Evolutionary conservation across 2,888 invertebrate species (phyloP).

Genomic region (Diarsia rubi): DNA sequence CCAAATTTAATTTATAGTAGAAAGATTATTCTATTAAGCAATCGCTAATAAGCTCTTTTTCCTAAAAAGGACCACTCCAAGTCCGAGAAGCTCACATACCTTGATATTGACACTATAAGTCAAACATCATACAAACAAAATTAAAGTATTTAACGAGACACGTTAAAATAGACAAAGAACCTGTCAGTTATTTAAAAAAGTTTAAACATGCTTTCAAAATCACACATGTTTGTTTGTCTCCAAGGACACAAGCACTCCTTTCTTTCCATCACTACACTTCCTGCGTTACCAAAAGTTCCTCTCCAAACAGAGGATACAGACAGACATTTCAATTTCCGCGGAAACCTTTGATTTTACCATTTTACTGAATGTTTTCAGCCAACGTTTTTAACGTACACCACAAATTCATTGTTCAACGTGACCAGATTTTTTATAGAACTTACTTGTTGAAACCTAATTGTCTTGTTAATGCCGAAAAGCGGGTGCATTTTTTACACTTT

Average conservation of each 20-base stretch:
- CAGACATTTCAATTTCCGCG: slow-evolving; percentile 51
- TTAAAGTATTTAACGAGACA: too few species aligned
- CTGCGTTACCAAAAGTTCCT: neutral
- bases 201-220: neutral
- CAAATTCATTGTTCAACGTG: slow-evolving; percentile 39
- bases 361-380: slow-evolving; percentile 31
- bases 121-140: too few species aligned
- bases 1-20: too few species aligned
- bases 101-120: too few species aligned
- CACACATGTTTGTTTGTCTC: neutral
- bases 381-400: slow-evolving; percentile 34
- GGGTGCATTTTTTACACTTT: neutral
- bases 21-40: too few species aligned
- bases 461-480: neutral
- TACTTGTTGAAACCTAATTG: slow-evolving; percentile 43
- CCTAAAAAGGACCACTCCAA: too few species aligned
- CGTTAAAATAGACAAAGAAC: too few species aligned
- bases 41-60: too few species aligned
- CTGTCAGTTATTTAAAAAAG: neutral
- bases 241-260: neutral
- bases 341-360: slow-evolving; percentile 30
- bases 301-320: slow-evolving; percentile 12
- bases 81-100: too few species aligned
- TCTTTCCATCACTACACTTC: neutral
- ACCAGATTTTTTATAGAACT: slow-evolving; percentile 39